These are phyloP conservation scores for Enteromius argenteus DNA, from an alignment of 2,797 vertebrate genomes.

Conservation along the genomic window DNA sequence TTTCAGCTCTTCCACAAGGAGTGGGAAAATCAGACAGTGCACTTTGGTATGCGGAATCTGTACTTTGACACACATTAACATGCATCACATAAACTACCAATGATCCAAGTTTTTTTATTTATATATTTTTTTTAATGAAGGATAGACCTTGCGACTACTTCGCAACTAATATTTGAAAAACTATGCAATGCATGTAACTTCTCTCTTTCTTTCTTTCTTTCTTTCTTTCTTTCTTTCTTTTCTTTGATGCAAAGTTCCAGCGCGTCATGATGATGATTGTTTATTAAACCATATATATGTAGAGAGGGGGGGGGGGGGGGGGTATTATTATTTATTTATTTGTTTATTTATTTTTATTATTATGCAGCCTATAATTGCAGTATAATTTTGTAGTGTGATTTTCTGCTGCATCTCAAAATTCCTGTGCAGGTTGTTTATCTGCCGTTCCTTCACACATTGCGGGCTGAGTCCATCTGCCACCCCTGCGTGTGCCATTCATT, in stretches of 20 bases:
- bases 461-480: conserved; percentile 35
- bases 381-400: neutral
- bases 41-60: neutral
- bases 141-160: neutral
- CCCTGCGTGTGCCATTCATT: conserved; percentile 70
- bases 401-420: neutral
- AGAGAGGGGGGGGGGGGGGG: too few species aligned
- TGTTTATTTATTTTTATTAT: neutral
- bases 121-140: neutral
- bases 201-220: neutral
- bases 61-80: neutral
- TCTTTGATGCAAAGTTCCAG: too few species aligned
- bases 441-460: conserved; percentile 42
- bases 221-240: neutral
- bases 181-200: neutral
- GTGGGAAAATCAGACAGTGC: neutral
- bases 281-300: neutral
- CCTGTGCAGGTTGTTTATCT: conserved; percentile 33
- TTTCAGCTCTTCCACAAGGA: neutral
- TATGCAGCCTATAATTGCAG: neutral
- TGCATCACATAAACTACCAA: neutral
- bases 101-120: neutral
- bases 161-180: neutral
- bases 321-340: neutral
- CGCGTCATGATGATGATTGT: neutral